phyloP scores from a whole-genome alignment of 1,140 invertebrate genomes.

The Hyphantria cunea region DNA sequence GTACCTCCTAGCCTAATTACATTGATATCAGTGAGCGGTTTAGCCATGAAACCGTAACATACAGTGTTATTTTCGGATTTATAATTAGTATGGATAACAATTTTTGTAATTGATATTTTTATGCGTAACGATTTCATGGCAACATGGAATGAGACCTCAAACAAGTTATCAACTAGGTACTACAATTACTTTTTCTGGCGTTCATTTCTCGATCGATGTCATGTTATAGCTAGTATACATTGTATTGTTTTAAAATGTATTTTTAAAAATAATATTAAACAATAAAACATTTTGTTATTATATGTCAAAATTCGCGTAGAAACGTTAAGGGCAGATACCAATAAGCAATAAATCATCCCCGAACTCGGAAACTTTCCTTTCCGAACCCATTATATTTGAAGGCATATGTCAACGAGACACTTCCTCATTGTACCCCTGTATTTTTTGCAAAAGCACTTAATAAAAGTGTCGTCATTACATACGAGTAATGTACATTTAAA shows the following conservation, averaged over 20 bases:
- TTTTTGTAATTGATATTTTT: too few relatives aligned
- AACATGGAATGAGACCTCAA: too few relatives aligned
- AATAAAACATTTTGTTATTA: too few relatives aligned
- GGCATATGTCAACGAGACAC: conserved; percentile 53
- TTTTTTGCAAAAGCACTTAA: conserved; percentile 35
- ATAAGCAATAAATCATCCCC: conserved; percentile 59
- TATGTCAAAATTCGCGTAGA: not conserved
- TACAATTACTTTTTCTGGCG: too few relatives aligned
- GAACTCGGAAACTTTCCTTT: conserved; percentile 62
- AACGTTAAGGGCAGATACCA: conserved; percentile 34
- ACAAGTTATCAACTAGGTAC: too few relatives aligned
- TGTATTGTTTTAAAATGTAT: not conserved
- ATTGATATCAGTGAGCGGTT: too few relatives aligned
- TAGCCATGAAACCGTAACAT: too few relatives aligned
- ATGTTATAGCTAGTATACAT: not conserved
- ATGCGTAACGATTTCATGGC: too few relatives aligned
- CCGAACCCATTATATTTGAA: conserved; percentile 59
- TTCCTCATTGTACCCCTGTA: conserved; percentile 40
- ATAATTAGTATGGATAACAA: too few relatives aligned
- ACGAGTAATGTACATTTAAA: too few relatives aligned
- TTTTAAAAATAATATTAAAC: not conserved
- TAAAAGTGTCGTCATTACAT: conserved; percentile 28
- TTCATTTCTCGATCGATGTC: not conserved
- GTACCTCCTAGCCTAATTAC: too few relatives aligned
- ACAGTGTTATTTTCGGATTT: too few relatives aligned